A percentile compares a stretch with the other conserved stretches of the same genome.
phyloP scores from a whole-genome alignment of 1,140 invertebrate genomes.

The Zaprionus gabonicus region DNA sequence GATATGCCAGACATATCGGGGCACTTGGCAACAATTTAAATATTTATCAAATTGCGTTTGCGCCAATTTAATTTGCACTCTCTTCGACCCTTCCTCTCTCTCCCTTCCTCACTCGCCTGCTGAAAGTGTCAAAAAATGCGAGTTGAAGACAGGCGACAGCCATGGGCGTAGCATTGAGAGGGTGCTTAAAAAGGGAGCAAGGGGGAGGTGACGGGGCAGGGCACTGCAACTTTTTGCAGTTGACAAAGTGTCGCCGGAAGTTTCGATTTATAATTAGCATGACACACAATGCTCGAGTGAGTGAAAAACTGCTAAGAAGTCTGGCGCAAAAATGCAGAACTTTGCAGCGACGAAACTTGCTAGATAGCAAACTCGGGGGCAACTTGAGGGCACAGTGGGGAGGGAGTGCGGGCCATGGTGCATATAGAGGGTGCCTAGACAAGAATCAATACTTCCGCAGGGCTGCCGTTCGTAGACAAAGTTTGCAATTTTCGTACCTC shows the following conservation, averaged over 20 bases:
- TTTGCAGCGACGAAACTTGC: constrained; percentile 34
- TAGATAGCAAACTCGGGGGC: constrained; percentile 7
- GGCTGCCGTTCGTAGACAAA: constrained; percentile 59
- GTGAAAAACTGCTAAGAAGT: constrained; percentile 73
- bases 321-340: constrained; percentile 74
- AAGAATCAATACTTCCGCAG: constrained; percentile 78
- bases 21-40: constrained; percentile 33
- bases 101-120: constrained; percentile 23
- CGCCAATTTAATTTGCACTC: constrained; percentile 69
- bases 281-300: constrained; percentile 69
- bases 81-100: background rate
- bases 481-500: constrained; percentile 76
- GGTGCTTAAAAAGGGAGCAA: background rate
- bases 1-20: background rate
- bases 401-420: background rate
- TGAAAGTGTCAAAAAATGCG: constrained; percentile 68
- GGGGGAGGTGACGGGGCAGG: background rate
- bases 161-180: background rate
- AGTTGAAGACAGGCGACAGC: constrained; percentile 31
- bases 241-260: constrained; percentile 80
- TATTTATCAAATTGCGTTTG: constrained; percentile 37
- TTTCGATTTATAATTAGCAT: constrained; percentile 83
- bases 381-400: background rate
- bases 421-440: constrained; percentile 26
- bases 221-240: constrained; percentile 54